Conservation (phyloP, 2,113 vertebrate genomes). For the Gavialis gangeticus region DNA sequence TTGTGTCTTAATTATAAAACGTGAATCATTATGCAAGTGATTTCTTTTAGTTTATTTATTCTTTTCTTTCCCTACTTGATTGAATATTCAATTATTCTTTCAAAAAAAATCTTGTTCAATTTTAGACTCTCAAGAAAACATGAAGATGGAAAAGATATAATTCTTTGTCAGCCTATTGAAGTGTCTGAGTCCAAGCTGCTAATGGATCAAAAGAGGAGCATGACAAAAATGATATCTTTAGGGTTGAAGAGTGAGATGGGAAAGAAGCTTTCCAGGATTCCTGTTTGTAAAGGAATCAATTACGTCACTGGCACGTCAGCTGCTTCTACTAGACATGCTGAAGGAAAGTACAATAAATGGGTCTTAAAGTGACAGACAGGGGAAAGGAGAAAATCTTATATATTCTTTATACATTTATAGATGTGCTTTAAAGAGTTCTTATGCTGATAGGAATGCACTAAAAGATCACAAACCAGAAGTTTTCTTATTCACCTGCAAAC, state of each 20-base stretch:
- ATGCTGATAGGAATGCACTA: background rate
- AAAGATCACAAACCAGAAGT: background rate
- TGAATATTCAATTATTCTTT: background rate
- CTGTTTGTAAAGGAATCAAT: background rate
- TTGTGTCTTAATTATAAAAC: background rate
- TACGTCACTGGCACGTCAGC: background rate
- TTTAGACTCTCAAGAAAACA: slow-evolving; percentile 8
- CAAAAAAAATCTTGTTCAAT: background rate
- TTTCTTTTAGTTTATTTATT: background rate
- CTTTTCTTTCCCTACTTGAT: background rate
- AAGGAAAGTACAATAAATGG: background rate
- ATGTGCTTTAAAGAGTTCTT: background rate
- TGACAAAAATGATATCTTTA: background rate
- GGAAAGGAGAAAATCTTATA: too few species aligned
- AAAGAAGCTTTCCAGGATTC: background rate
- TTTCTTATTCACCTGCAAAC: background rate
- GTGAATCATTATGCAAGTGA: background rate
- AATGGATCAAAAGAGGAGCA: background rate
- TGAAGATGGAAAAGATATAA: background rate
- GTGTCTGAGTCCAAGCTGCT: background rate
- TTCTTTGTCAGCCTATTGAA: background rate
- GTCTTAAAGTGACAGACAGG: background rate
- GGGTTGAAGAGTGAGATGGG: background rate
- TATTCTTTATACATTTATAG: background rate
- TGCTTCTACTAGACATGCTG: background rate